Evolutionary conservation across 2,797 vertebrate genomes (phyloP), one percentile per base, ranked within the genome.

Genomic region (Protosalanx chinensis): DNA sequence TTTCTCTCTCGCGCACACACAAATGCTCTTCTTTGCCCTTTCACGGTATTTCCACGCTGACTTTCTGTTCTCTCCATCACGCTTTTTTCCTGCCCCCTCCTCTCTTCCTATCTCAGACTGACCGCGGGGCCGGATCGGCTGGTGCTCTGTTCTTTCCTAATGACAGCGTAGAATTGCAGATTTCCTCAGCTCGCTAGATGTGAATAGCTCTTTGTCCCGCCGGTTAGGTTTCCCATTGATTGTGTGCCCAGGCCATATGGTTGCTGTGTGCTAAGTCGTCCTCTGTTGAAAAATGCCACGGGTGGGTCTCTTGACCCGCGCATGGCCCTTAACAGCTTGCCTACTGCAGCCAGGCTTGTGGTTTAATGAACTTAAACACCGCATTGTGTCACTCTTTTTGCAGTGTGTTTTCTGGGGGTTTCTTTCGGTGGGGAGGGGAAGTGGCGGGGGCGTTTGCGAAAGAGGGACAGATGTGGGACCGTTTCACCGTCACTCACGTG

Each of bases 351-450:
- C 6, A 76, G 77, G 83, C 88, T 84, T 86, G 80, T 13, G 67
- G 83, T 69, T 74, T 88, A 85, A 91, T 92, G 78, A 90, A 90
- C 86, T 93, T 91, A 92, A 93, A 91, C 91, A 92, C 88, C 86
- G 90, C 76, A 90, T 89, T 89, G 84, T 88, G 75, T 53, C 68
- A 46, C 60, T 56, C 53, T 56, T 27, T 49, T 27, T 4, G 18
- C n/a, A n/a, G 10, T 68, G 70, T 74, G 61, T 74, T 74, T 68
- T 29, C 3, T 16, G 64, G 49, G 37, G 65, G 71, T 76, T 65
- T 57, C 35, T 56, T 35, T 53, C 53, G 58, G 51, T 15, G 7
- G 35, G 35, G 35, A 18, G 30, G 37, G 15, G 64, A 27, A 12
- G 15, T n/a, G 72, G 74, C 79, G 37, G n/a, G 33, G 67, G 1